Percentiles rank a stretch among this genome's conserved stretches.
phyloP scores from a whole-genome alignment of 2,113 vertebrate species.

The Ceratotherium simum region DNA sequence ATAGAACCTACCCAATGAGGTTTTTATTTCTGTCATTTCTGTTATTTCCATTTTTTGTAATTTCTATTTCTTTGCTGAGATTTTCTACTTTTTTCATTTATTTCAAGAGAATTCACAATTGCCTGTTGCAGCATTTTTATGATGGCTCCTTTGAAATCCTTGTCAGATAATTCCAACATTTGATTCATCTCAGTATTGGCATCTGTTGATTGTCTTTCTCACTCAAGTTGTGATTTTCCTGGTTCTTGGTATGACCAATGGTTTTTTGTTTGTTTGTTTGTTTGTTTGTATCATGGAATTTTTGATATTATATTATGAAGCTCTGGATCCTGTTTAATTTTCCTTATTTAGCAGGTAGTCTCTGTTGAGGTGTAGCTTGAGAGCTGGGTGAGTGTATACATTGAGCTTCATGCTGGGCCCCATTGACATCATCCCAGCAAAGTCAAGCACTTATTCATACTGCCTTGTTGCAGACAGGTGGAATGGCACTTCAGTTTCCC shows the following conservation, averaged over 20 bases:
- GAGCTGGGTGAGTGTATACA: not conserved
- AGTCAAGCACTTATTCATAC: not conserved
- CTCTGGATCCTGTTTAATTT: not conserved
- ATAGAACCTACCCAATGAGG: not conserved
- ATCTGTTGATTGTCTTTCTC: not conserved
- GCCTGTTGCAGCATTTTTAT: not conserved
- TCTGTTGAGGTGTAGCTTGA: not conserved
- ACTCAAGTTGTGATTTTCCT: not conserved
- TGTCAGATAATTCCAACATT: not conserved
- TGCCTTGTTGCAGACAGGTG: not conserved
- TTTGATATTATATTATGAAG: not conserved
- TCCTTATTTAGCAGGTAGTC: not conserved
- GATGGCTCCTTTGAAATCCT: not conserved
- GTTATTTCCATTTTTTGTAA: not conserved
- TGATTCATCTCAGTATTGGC: not conserved
- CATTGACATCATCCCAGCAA: not conserved
- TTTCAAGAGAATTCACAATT: not conserved
- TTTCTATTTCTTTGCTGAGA: not conserved
- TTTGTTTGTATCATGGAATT: not conserved
- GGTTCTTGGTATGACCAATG: not conserved
- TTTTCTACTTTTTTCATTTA: slow-evolving; percentile 4
- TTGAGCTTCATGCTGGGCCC: not conserved
- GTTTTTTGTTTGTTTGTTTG: not conserved
- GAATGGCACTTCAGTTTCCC: not conserved
- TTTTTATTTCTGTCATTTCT: not conserved